phyloP scores from a whole-genome alignment of 2,888 invertebrate species.

The Bursaphelenchus okinawaensis region DNA sequence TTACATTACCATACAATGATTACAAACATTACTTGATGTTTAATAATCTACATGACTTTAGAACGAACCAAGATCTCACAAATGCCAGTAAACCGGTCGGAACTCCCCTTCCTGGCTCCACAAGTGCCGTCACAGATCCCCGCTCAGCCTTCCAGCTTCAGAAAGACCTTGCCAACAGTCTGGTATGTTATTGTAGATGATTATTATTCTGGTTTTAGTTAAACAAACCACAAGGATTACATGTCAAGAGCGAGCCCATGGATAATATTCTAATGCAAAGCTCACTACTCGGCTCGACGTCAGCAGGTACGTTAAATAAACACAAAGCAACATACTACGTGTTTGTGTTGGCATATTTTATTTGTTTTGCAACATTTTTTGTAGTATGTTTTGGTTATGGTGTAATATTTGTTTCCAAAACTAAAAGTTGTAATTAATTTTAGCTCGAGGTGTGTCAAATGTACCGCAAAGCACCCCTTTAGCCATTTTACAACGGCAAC shows the following conservation, averaged over 20 bases:
- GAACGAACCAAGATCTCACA: neutral
- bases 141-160: conserved; percentile 8
- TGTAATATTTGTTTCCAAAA: too few relatives aligned
- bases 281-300: conserved; percentile 2
- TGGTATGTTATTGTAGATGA: neutral
- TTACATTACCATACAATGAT: too few relatives aligned
- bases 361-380: too few relatives aligned
- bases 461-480: neutral
- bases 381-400: too few relatives aligned
- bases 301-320: conserved; percentile 6
- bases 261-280: conserved; percentile 18
- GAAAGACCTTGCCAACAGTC: neutral
- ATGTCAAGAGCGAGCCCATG: conserved; percentile 10
- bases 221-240: neutral
- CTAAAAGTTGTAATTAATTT: too few relatives aligned
- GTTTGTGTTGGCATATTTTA: too few relatives aligned
- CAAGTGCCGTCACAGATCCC: conserved; percentile 5
- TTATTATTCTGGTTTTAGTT: neutral
- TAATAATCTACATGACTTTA: neutral
- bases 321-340: too few relatives aligned
- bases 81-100: neutral
- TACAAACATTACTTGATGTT: neutral
- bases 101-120: conserved; percentile 7
- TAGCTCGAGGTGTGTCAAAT: neutral
- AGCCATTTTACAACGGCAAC: conserved; percentile 24